These are phyloP conservation scores for Sebastes itinus DNA, from an alignment of 2,797 vertebrate genomes.

Conservation along the genomic window DNA sequence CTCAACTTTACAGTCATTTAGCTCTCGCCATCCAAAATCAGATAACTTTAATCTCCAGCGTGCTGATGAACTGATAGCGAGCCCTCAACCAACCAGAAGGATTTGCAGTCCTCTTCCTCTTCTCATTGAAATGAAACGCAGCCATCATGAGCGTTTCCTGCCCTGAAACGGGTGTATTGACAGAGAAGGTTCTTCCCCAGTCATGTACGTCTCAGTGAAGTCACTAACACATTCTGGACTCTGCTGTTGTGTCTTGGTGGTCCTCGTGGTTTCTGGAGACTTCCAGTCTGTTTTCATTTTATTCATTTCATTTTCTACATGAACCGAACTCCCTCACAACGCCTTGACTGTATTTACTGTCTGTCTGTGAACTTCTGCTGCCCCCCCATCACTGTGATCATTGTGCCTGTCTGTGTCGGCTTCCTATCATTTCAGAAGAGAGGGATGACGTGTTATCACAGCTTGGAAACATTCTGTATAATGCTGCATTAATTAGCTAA, in stretches of 20 bases:
- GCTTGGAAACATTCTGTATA: neutral
- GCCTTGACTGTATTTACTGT: neutral
- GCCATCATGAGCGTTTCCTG: neutral
- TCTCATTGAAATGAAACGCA: neutral
- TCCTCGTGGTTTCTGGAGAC: constrained; percentile 10
- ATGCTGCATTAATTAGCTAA: neutral
- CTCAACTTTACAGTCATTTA: neutral
- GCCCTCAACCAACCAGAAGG: neutral
- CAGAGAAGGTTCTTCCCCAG: constrained; percentile 23
- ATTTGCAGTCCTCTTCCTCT: neutral
- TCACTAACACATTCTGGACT: constrained; percentile 2
- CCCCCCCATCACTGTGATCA: neutral
- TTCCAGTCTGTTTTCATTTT: neutral
- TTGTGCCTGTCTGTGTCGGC: neutral
- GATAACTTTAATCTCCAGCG: neutral
- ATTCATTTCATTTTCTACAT: neutral
- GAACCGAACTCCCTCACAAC: neutral
- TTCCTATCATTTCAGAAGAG: neutral
- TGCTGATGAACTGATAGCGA: neutral
- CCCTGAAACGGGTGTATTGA: neutral
- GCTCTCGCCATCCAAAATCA: neutral
- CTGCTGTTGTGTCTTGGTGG: constrained; percentile 9
- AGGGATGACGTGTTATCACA: neutral
- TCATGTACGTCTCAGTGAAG: constrained; percentile 35
- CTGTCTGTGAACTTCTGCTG: neutral